Evolutionary conservation across 2,113 vertebrate genomes (phyloP).

Genomic region (Megalops atlanticus): DNA sequence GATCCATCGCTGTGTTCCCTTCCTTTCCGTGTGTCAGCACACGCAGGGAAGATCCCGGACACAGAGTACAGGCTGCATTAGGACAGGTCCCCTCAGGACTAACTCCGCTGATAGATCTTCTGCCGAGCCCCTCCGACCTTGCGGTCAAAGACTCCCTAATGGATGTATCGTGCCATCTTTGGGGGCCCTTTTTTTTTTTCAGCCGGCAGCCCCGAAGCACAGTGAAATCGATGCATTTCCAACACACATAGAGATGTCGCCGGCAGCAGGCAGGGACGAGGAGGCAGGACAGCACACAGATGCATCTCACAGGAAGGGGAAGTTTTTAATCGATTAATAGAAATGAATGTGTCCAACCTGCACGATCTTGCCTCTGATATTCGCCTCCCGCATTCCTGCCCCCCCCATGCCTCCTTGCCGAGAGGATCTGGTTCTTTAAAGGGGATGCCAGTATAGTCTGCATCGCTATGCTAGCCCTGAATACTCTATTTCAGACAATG

Average conservation of each 20-base stretch:
- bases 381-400: no score
- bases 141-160: background rate
- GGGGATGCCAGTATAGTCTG: no score
- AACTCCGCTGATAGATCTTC: background rate
- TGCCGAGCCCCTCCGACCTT: background rate
- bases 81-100: background rate
- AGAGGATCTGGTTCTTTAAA: no score
- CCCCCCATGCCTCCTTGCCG: no score
- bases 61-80: no score
- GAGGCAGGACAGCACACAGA: background rate
- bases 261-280: background rate
- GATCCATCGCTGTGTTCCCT: no score
- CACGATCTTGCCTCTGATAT: no score
- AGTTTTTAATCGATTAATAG: background rate
- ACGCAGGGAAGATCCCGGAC: no score
- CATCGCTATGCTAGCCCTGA: no score
- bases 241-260: background rate
- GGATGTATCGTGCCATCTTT: background rate
- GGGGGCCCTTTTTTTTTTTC: no score
- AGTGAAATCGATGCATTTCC: background rate
- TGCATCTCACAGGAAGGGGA: background rate
- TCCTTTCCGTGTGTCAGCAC: no score
- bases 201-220: background rate
- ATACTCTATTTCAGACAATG: no score
- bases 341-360: background rate